Conservation (phyloP, 1,140 invertebrate genomes). For the Brevipalpus yothersi region DNA sequence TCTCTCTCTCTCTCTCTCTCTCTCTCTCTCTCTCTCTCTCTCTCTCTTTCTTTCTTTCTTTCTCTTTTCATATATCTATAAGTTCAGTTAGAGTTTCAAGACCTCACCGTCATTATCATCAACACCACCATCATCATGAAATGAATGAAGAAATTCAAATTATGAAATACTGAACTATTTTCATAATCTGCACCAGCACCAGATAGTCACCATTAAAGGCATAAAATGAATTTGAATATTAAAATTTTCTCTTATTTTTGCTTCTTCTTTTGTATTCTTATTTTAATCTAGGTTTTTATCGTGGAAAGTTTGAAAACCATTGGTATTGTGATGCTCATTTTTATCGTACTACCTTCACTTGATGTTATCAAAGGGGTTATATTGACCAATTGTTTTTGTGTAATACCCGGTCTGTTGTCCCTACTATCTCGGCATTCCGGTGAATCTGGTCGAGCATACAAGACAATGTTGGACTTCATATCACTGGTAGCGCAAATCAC, state of each 20-base stretch:
- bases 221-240: neutral
- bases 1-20: too few relatives aligned
- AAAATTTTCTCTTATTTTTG: neutral
- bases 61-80: too few relatives aligned
- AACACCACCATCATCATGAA: too few relatives aligned
- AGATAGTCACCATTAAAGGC: neutral
- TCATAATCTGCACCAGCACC: too few relatives aligned
- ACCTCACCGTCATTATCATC: too few relatives aligned
- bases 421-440: slow-evolving; percentile 48
- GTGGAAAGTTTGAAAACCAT: slow-evolving; percentile 65
- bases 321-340: slow-evolving; percentile 57
- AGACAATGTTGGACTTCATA: neutral
- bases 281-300: slow-evolving; percentile 21
- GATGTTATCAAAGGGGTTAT: slow-evolving; percentile 77
- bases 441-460: slow-evolving; percentile 28
- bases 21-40: too few relatives aligned
- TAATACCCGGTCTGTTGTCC: slow-evolving; percentile 51
- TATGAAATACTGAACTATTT: too few relatives aligned
- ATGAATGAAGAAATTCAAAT: too few relatives aligned
- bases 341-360: slow-evolving; percentile 60
- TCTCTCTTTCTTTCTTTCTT: too few relatives aligned
- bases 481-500: neutral
- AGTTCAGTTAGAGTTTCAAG: too few relatives aligned
- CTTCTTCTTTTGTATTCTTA: neutral
- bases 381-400: slow-evolving; percentile 75